phyloP scores from a whole-genome alignment of 1,140 invertebrate genomes.

The Macrobrachium rosenbergii region DNA sequence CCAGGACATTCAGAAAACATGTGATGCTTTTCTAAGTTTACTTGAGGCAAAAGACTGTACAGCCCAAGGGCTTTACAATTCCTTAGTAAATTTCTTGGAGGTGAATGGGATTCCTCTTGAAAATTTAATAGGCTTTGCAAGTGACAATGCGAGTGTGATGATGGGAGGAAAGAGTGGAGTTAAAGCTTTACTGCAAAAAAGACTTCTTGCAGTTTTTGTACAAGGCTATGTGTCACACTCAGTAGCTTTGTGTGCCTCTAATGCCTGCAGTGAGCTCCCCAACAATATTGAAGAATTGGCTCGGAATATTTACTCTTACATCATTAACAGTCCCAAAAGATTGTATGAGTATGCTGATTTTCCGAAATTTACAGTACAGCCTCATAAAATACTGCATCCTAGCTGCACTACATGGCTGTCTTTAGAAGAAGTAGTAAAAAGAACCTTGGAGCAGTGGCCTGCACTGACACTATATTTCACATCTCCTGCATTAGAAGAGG shows the following conservation, averaged over 20 bases:
- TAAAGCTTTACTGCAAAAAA: slow-evolving; percentile 35
- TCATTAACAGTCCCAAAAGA: slow-evolving; percentile 43
- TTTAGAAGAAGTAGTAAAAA: slow-evolving; percentile 54
- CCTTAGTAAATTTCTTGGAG: slow-evolving; percentile 44
- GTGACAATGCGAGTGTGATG: slow-evolving; percentile 57
- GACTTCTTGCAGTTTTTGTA: slow-evolving; percentile 36
- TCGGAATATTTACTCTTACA: not conserved
- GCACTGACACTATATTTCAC: slow-evolving; percentile 54
- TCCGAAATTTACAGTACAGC: slow-evolving; percentile 50
- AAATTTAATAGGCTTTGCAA: slow-evolving; percentile 61
- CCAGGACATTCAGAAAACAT: slow-evolving; percentile 47
- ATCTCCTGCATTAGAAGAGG: slow-evolving; percentile 37
- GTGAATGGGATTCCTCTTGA: slow-evolving; percentile 50
- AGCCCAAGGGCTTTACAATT: slow-evolving; percentile 48
- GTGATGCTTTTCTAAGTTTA: slow-evolving; percentile 51
- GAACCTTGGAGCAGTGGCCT: slow-evolving; percentile 51
- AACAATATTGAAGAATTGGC: slow-evolving; percentile 44
- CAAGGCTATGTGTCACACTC: slow-evolving; percentile 49
- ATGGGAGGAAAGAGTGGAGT: slow-evolving; percentile 47
- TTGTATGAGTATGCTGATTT: slow-evolving; percentile 40
- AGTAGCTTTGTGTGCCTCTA: slow-evolving; percentile 36
- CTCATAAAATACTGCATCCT: slow-evolving; percentile 25
- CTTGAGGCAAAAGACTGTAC: slow-evolving; percentile 52
- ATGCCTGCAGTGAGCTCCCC: slow-evolving; percentile 29
- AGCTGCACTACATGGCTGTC: slow-evolving; percentile 45